Percentiles rank a stretch among this genome's conserved stretches.
Conservation (phyloP, 2,113 vertebrate species). For the Thryonomys swinderianus region DNA sequence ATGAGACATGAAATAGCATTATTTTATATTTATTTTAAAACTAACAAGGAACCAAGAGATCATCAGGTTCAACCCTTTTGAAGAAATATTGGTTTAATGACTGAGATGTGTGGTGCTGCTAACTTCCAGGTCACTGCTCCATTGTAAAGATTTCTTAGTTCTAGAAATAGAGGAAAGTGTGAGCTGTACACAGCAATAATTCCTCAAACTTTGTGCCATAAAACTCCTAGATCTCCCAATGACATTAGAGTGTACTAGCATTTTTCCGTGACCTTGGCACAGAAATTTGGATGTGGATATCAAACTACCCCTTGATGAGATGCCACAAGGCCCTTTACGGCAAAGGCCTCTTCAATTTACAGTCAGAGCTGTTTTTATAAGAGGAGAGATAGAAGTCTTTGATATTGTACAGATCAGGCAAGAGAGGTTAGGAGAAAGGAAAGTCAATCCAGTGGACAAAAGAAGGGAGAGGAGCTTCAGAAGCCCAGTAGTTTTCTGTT, state of each 20-base stretch:
- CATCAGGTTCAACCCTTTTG: not conserved
- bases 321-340: not conserved
- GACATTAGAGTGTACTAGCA: not conserved
- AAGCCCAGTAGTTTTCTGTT: not conserved
- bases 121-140: not conserved
- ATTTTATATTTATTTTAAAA: not conserved
- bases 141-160: not conserved
- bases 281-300: not conserved
- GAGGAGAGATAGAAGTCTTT: not conserved
- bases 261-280: not conserved
- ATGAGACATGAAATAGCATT: not conserved
- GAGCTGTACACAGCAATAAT: not conserved
- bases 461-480: not conserved
- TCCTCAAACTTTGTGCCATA: not conserved
- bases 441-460: not conserved
- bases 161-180: not conserved
- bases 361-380: not conserved
- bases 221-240: not conserved
- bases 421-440: not conserved
- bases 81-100: not conserved
- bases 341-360: not conserved
- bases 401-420: fast-evolving
- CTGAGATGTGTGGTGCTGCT: not conserved
- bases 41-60: not conserved
- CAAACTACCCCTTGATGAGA: not conserved